phyloP scores from a whole-genome alignment of 2,797 vertebrate genomes.

The Bryconaethiops microstoma region DNA sequence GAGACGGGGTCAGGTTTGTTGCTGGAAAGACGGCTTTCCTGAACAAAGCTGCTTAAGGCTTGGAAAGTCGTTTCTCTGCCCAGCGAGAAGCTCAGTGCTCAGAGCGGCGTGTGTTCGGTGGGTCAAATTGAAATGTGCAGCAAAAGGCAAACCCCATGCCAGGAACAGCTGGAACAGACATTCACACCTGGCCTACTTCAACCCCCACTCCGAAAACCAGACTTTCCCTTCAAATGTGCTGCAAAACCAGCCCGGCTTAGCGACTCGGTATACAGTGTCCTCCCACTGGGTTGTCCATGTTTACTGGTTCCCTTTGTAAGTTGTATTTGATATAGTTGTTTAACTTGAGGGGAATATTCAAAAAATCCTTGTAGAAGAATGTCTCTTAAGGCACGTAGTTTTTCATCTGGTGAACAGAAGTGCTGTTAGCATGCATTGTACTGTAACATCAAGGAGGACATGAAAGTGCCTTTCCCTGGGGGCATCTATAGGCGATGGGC shows the following conservation, averaged over 20 bases:
- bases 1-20: not conserved
- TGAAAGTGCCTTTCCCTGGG: not conserved
- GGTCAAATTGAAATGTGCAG: not conserved
- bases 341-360: not conserved
- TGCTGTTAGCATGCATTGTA: not conserved
- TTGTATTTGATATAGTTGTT: not conserved
- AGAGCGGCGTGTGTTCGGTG: not conserved
- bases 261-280: not conserved
- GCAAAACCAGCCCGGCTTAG: not conserved
- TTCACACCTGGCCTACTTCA: slow-evolving; percentile 16
- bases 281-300: not conserved
- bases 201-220: not conserved
- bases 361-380: too few relatives aligned
- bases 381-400: not conserved
- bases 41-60: not conserved
- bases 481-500: not conserved
- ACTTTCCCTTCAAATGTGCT: not conserved
- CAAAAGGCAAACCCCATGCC: slow-evolving; percentile 20
- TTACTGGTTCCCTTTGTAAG: not conserved
- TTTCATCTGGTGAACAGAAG: not conserved
- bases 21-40: not conserved
- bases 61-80: not conserved
- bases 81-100: slow-evolving; percentile 6
- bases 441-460: not conserved
- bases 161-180: slow-evolving; percentile 42